Evolutionary conservation across 2,797 vertebrate genomes (phyloP).

Genomic region (Macropodus opercularis): DNA sequence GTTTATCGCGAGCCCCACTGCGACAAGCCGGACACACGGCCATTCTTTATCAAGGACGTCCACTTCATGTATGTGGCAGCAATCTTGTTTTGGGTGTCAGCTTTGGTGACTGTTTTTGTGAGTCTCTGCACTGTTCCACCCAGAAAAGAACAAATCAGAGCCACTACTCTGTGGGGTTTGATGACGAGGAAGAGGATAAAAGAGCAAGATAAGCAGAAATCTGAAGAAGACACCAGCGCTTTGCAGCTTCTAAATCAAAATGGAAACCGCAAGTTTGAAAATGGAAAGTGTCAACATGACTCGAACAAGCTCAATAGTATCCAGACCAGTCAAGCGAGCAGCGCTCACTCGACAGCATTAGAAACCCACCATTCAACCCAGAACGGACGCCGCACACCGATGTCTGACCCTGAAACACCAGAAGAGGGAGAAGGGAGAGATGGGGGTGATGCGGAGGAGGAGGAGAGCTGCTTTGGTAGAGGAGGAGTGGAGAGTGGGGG

Average conservation of each 20-base stretch:
- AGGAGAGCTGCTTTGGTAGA: constrained; percentile 9
- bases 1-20: constrained; percentile 91
- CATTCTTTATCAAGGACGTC: constrained; percentile 86
- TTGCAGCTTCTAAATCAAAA: constrained; percentile 34
- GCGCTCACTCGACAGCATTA: too few species aligned
- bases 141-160: constrained; percentile 84
- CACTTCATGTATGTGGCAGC: constrained; percentile 99
- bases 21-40: constrained; percentile 90
- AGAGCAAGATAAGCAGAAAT: neutral
- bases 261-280: neutral
- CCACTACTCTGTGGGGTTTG: constrained; percentile 91
- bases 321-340: constrained; percentile 1
- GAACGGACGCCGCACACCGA: constrained; percentile 3
- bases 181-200: constrained; percentile 35
- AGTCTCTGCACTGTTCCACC: constrained; percentile 92
- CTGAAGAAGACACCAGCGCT: neutral
- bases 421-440: constrained; percentile 1
- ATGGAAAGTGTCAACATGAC: constrained; percentile 6
- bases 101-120: constrained; percentile 86
- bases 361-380: constrained; percentile 2
- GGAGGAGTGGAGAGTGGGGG: neutral
- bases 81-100: constrained; percentile 93
- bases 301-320: neutral
- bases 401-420: neutral
- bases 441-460: neutral